Base-by-base conservation (phyloP, 2,113 vertebrate species). In the Mesembrinibis cayennensis region DNA sequence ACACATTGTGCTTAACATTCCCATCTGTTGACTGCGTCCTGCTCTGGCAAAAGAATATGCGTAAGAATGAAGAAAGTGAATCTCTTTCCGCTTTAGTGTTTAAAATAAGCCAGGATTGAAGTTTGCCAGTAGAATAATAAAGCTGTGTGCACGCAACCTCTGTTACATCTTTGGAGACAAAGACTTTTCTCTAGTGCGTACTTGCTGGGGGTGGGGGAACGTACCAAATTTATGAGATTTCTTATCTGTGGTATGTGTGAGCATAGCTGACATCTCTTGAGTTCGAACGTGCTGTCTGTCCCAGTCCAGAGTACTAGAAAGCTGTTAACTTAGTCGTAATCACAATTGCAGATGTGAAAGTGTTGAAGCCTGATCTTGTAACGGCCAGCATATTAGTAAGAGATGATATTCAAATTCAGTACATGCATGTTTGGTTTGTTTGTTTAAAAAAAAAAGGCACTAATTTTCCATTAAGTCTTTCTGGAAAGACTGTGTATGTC, bases 361-460 rank as follows among this genome's bases (percentile, higher is more conserved):
- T 32, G 22, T 59, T 90, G 44, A 69, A 79, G 17, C 52, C 22
- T 80, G 34, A 30, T 82, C 34, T 87, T 80, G 62, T 56, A 84
- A 44, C 0, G 0, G 61, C 58, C 25, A 65, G 27, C 27, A 7
- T 40, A 16, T n/a, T 34, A 30, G 5, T 62, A 42, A 62, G 55
- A 63, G 38, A 58, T 70, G 23, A 42, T 85, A 70, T 0, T 87
- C 15, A 91, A 14, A 50, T 66, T 50, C 38, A 70, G 36, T 81
- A 29, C 13, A 15, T 53, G 30, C 11, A 4, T 53, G 11, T 21
- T 27, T 26, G 14, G 8, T 20, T 17, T 42, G 40, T 42, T 42
- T 40, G 40, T 40, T 42, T 42, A 42, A 42, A 42, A 42, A 42
- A 7, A 27, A 53, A 22, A 49, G 15, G 8, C 66, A 34, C 36